phyloP scores from a whole-genome alignment of 2,797 vertebrate species.

The Amphiprion clarkii region DNA sequence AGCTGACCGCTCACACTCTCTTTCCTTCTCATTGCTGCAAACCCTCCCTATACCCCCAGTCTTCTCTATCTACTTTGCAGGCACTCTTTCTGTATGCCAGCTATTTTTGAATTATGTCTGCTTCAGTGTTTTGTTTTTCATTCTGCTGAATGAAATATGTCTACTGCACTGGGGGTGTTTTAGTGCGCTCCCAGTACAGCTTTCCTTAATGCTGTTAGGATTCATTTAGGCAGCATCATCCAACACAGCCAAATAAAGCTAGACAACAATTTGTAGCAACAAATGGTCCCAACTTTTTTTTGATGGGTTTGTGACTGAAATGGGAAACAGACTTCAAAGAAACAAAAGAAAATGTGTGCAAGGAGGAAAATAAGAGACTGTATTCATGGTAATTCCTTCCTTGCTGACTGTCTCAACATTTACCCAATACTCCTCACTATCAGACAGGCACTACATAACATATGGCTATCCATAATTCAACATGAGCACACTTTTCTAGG shows the following conservation, averaged over 20 bases:
- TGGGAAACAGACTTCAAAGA: too few relatives aligned
- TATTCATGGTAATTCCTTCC: not conserved
- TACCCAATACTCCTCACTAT: not conserved
- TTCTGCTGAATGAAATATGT: constrained; percentile 42
- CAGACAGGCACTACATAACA: not conserved
- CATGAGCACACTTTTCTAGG: constrained; percentile 46
- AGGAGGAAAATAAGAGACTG: too few relatives aligned
- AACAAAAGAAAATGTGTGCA: too few relatives aligned
- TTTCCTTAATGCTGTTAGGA: constrained; percentile 26
- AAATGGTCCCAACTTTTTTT: constrained; percentile 22
- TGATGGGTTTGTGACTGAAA: not conserved
- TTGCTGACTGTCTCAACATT: constrained; percentile 16
- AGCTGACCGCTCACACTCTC: too few relatives aligned
- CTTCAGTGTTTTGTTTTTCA: constrained; percentile 37
- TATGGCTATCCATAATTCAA: constrained; percentile 55
- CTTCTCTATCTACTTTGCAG: too few relatives aligned
- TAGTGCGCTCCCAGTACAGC: constrained; percentile 20
- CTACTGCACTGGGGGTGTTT: constrained; percentile 6
- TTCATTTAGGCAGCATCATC: constrained; percentile 39
- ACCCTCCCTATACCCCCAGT: not conserved
- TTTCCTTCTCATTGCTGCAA: not conserved
- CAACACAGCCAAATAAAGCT: constrained; percentile 23
- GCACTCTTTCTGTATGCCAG: constrained; percentile 4
- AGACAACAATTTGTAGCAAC: constrained; percentile 26
- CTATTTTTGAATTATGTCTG: constrained; percentile 31